phyloP scores from a whole-genome alignment of 2,797 vertebrate genomes.

The Limosa lapponica region DNA sequence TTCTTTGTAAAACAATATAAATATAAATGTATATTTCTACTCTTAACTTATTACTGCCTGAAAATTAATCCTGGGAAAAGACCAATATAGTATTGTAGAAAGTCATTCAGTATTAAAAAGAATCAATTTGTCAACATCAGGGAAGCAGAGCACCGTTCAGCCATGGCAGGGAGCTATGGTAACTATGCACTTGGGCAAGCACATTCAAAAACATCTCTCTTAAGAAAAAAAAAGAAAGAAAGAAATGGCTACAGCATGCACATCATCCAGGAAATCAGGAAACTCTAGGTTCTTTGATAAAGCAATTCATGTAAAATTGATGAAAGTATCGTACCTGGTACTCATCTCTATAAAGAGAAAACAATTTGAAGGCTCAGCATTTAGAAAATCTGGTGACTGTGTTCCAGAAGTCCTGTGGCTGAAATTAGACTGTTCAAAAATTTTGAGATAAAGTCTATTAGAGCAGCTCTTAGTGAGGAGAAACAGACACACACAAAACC shows the following conservation, averaged over 20 bases:
- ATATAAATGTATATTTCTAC: not conserved
- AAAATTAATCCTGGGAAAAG: constrained; percentile 9
- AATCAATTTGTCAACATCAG: not conserved
- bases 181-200: constrained; percentile 5
- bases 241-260: not conserved
- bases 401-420: not conserved
- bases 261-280: not conserved
- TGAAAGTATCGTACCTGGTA: not conserved
- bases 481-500: not conserved
- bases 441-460: not conserved
- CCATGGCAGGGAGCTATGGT: not conserved
- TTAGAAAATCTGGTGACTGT: not conserved
- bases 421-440: not conserved
- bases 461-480: not conserved
- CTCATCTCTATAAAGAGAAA: not conserved
- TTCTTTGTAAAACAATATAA: not conserved
- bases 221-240: not conserved
- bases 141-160: not conserved
- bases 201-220: not conserved
- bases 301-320: not conserved
- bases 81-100: not conserved
- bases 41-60: not conserved
- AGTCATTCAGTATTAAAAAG: constrained; percentile 4
- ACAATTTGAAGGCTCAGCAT: not conserved
- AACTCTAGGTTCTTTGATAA: not conserved